Evolutionary conservation across 2,797 vertebrate species (phyloP).

Genomic region (Gadopsis bispinosus): DNA sequence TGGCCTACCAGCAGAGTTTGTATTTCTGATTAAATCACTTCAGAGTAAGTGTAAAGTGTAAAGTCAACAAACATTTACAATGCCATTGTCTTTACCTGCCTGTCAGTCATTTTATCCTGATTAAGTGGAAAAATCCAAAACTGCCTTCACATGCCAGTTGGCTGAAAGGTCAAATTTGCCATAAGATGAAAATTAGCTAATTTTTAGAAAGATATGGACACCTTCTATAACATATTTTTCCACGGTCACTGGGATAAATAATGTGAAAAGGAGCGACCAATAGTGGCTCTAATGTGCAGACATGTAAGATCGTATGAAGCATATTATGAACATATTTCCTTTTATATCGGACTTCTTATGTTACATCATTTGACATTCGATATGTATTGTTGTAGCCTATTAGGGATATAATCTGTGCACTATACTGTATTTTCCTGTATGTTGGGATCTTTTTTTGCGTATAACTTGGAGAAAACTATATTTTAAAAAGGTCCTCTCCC

Average conservation of each 20-base stretch:
- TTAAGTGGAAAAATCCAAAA: not conserved
- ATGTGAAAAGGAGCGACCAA: no score
- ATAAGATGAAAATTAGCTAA: not conserved
- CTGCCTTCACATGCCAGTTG: no score
- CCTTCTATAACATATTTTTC: not conserved
- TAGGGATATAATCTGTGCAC: no score
- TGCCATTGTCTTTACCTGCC: not conserved
- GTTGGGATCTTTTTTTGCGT: not conserved
- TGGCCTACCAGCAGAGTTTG: not conserved
- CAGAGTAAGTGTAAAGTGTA: not conserved
- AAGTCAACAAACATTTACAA: not conserved
- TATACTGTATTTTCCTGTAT: not conserved
- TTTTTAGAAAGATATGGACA: not conserved
- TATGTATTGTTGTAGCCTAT: not conserved
- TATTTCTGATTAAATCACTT: not conserved
- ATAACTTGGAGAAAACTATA: not conserved
- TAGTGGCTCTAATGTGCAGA: not conserved
- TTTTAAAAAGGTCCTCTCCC: not conserved
- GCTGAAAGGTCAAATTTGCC: not conserved
- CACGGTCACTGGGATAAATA: not conserved
- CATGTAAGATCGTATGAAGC: not conserved
- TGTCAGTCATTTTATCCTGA: not conserved
- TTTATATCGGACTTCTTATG: not conserved
- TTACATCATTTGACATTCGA: not conserved
- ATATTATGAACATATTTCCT: not conserved